Conservation (phyloP, 1,140 invertebrate genomes). For the Drosophila pachea region DNA sequence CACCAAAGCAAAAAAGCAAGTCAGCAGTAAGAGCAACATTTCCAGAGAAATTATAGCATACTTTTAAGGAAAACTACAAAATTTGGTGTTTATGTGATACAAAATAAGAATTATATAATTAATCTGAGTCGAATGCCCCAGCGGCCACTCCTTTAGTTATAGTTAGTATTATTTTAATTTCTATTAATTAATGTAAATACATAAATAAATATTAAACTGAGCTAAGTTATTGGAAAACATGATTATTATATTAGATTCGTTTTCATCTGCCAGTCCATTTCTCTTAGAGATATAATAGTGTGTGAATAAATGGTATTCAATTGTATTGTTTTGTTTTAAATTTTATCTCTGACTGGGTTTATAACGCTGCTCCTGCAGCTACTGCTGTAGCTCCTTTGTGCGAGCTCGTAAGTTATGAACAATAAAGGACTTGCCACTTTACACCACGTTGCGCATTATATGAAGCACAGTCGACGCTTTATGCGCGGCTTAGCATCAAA, state of each 20-base stretch:
- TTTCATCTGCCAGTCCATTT: background rate
- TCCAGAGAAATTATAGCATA: background rate
- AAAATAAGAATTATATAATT: too few relatives aligned
- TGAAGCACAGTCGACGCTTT: conserved; percentile 52
- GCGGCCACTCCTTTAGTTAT: too few relatives aligned
- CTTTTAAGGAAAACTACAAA: background rate
- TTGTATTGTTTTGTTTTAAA: conserved; percentile 35
- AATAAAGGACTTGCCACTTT: conserved; percentile 43
- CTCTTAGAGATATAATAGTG: too few relatives aligned
- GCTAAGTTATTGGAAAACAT: too few relatives aligned
- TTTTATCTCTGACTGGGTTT: conserved; percentile 23
- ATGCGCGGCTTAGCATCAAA: conserved; percentile 61
- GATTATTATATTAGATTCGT: too few relatives aligned
- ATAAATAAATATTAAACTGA: too few relatives aligned
- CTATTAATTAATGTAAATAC: too few relatives aligned
- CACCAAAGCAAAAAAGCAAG: conserved; percentile 15
- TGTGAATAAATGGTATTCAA: conserved; percentile 12
- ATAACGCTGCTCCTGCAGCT: background rate
- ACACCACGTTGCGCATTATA: conserved; percentile 35
- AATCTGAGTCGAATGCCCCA: too few relatives aligned
- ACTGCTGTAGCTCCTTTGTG: conserved; percentile 13
- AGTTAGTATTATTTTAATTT: too few relatives aligned
- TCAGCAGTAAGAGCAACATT: background rate
- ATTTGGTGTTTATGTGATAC: too few relatives aligned
- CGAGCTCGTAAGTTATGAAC: conserved; percentile 34